Conservation (phyloP, 2,797 vertebrate species). For the Melanotaenia nigrans region DNA sequence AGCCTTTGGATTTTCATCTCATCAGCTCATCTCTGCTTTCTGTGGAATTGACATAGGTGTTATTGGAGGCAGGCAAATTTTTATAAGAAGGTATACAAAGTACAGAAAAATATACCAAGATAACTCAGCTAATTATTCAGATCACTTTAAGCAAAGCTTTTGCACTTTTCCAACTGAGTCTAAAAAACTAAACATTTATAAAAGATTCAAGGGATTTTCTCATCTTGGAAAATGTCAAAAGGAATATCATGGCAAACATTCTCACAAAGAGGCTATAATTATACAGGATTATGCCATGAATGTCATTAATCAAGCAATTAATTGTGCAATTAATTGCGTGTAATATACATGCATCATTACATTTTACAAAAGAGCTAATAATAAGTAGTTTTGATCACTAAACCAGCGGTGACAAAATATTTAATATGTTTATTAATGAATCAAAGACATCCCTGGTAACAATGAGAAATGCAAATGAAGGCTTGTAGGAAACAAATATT, state of each 20-base stretch:
- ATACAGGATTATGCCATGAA: constrained; percentile 24
- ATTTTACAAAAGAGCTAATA: constrained; percentile 32
- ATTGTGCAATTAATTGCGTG: constrained; percentile 26
- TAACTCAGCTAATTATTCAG: neutral
- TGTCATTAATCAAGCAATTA: constrained; percentile 38
- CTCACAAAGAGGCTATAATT: constrained; percentile 18
- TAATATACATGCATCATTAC: constrained; percentile 35
- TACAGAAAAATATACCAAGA: neutral
- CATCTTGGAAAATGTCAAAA: neutral
- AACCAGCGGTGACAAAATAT: constrained; percentile 33
- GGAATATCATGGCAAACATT: constrained; percentile 8
- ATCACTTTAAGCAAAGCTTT: neutral
- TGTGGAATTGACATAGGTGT: constrained; percentile 28
- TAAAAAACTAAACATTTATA: neutral
- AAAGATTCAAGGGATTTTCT: neutral
- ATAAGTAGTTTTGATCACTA: constrained; percentile 32
- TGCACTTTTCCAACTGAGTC: constrained; percentile 1
- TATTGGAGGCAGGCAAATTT: constrained; percentile 20
- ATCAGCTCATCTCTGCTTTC: constrained; percentile 17
- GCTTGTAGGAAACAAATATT: constrained; percentile 23
- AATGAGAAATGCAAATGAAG: constrained; percentile 29
- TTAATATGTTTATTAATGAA: constrained; percentile 35
- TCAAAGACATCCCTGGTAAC: constrained; percentile 12
- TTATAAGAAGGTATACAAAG: neutral
- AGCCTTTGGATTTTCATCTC: constrained; percentile 20